Evolutionary conservation across 2,888 invertebrate species (phyloP).

Genomic region (Cephalotes varians): DNA sequence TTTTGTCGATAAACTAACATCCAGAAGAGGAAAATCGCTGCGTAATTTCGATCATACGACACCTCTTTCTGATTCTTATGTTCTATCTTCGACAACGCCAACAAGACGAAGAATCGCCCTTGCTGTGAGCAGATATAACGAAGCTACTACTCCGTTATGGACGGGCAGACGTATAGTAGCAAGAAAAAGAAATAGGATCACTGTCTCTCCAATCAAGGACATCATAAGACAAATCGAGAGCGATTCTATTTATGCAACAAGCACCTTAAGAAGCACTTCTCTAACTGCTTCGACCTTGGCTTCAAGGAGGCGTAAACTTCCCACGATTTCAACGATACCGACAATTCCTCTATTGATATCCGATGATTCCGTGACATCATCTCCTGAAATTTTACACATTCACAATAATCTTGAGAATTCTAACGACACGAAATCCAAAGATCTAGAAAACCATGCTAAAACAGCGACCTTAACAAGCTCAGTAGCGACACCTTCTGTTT

Average conservation of each 20-base stretch:
- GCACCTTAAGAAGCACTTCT: neutral
- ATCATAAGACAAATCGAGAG: neutral
- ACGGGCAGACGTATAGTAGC: constrained; percentile 16
- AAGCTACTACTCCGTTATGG: constrained; percentile 17
- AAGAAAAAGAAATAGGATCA: neutral
- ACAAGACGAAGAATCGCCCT: constrained; percentile 15
- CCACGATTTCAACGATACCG: neutral
- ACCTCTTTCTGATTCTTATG: neutral
- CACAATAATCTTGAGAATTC: neutral
- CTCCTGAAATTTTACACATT: neutral
- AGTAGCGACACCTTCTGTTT: neutral
- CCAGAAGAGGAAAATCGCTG: neutral
- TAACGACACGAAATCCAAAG: neutral
- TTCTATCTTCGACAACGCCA: neutral
- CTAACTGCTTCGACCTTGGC: neutral
- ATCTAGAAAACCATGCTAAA: neutral
- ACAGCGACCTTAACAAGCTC: neutral
- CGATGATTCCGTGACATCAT: neutral
- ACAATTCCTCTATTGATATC: neutral
- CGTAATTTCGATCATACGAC: neutral
- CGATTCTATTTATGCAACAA: neutral
- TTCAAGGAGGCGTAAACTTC: neutral
- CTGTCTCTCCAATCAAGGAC: constrained; percentile 7
- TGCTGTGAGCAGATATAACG: neutral
- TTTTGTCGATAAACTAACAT: neutral